Evolutionary conservation across 2,113 vertebrate species (phyloP).

Genomic region (Arenaria interpres): DNA sequence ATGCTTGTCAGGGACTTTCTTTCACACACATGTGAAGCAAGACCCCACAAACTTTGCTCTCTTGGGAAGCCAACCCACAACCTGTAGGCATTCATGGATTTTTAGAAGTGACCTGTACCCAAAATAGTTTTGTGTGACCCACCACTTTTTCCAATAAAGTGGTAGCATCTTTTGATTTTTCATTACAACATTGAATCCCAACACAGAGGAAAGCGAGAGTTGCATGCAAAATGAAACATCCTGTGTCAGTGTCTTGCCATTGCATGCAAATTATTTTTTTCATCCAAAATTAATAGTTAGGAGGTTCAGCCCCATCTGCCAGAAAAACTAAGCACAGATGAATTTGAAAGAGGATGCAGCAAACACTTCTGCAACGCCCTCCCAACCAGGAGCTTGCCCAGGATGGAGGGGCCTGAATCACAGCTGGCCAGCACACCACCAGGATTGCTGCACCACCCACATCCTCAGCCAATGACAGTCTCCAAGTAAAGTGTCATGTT

Average conservation of each 20-base stretch:
- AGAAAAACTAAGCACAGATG: neutral
- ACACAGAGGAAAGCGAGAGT: neutral
- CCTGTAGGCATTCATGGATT: accelerated
- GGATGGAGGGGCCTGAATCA: neutral
- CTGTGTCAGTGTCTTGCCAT: neutral
- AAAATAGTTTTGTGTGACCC: neutral
- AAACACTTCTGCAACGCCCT: neutral
- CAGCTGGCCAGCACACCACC: neutral
- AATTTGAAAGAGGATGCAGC: neutral
- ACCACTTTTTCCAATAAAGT: neutral
- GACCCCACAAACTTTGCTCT: neutral
- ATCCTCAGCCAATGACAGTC: accelerated
- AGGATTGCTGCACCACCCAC: accelerated
- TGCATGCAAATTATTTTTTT: neutral
- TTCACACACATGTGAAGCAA: neutral
- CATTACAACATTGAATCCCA: neutral
- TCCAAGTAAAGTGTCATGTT: neutral
- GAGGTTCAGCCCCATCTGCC: neutral
- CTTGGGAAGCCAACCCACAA: neutral
- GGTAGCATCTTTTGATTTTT: neutral
- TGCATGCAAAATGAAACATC: neutral
- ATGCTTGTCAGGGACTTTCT: neutral
- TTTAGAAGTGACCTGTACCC: neutral
- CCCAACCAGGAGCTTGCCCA: neutral
- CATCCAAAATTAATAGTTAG: neutral